Evolutionary conservation across 2,113 vertebrate genomes (phyloP).

Genomic region (Odocoileus hemionus): DNA sequence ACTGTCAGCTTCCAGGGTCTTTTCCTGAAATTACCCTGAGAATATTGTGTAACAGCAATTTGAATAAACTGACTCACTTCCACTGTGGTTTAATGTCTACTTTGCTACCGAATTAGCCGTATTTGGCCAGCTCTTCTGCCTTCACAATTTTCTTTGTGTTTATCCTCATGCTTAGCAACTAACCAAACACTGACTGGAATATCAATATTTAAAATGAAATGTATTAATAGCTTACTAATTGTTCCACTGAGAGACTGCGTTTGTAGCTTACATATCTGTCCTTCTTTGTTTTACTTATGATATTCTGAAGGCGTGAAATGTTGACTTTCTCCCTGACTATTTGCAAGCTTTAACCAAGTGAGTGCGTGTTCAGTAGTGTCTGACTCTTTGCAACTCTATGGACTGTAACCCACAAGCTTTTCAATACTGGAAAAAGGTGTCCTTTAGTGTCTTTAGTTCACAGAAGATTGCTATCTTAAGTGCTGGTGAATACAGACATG

Average conservation of each 20-base stretch:
- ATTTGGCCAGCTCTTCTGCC: slow-evolving; percentile 14
- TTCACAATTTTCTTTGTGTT: slow-evolving; percentile 47
- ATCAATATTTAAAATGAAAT: neutral
- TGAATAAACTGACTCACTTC: neutral
- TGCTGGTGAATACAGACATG: neutral
- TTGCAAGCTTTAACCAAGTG: neutral
- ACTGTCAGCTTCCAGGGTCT: neutral
- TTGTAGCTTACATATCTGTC: neutral
- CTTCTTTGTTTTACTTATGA: neutral
- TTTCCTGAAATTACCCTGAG: slow-evolving; percentile 17
- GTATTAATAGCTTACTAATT: neutral
- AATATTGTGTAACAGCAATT: slow-evolving; percentile 25
- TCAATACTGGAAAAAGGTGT: neutral
- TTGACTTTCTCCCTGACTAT: neutral
- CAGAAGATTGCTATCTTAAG: neutral
- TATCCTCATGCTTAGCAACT: slow-evolving; percentile 52
- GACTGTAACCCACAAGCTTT: neutral
- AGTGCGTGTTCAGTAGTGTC: neutral
- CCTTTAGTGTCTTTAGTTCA: neutral
- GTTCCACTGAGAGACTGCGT: neutral
- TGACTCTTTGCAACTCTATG: neutral
- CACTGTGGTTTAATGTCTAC: slow-evolving; percentile 23
- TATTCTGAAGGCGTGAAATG: neutral
- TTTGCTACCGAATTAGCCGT: slow-evolving; percentile 1
- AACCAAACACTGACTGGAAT: slow-evolving; percentile 25